Evolutionary conservation across 2,888 invertebrate genomes (phyloP).

Genomic region (Odontocolon sp.): DNA sequence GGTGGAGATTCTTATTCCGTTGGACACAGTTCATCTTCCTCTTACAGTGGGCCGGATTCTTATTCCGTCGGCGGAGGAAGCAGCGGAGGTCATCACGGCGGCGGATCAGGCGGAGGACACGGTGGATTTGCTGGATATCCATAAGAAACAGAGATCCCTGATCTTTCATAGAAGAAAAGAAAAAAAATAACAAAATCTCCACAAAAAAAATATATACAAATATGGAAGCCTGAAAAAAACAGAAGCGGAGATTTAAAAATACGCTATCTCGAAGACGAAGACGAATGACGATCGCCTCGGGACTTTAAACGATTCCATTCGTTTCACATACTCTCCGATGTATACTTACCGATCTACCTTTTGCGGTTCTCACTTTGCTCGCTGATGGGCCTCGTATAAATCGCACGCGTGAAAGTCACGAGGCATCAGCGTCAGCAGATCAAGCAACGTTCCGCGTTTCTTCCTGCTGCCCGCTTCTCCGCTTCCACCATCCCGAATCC

Average conservation of each 20-base stretch:
- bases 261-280: neutral
- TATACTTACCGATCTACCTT: neutral
- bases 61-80: constrained; percentile 36
- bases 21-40: constrained; percentile 28
- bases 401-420: constrained; percentile 42
- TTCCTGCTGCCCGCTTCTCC: neutral
- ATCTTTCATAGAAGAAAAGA: neutral
- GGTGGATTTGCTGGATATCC: constrained; percentile 73
- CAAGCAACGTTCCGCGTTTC: too few species aligned
- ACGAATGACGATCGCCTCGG: neutral
- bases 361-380: neutral
- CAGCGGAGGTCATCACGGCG: constrained; percentile 38
- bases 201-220: neutral
- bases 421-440: neutral
- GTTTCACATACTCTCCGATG: neutral
- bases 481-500: neutral
- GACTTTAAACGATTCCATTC: constrained; percentile 1
- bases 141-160: constrained; percentile 60
- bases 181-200: neutral
- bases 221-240: constrained; percentile 2
- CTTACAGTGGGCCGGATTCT: constrained; percentile 41
- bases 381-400: neutral
- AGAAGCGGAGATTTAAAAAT: neutral
- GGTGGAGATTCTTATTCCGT: constrained; percentile 35
- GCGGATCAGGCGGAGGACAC: constrained; percentile 42